These are phyloP conservation scores for Torymus auratus DNA, from an alignment of 2,888 invertebrate genomes.

Conservation along the genomic window DNA sequence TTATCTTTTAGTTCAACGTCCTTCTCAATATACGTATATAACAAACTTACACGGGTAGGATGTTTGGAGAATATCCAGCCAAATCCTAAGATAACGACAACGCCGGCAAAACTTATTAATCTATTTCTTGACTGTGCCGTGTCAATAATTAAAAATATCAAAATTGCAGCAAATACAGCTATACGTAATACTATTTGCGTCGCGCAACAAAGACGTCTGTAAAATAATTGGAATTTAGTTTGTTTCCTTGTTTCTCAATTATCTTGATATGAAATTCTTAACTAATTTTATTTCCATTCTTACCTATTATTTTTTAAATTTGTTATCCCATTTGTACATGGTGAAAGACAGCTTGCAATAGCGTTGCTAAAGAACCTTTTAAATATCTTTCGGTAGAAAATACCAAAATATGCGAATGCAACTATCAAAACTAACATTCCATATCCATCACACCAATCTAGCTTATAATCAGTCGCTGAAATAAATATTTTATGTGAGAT, in stretches of 20 bases:
- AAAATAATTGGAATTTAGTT: background rate
- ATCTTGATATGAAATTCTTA: too few relatives aligned
- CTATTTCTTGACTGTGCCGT: constrained; percentile 79
- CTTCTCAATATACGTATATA: background rate
- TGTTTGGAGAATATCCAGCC: constrained; percentile 83
- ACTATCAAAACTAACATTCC: constrained; percentile 84
- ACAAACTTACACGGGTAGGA: constrained; percentile 76
- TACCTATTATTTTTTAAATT: constrained; percentile 54
- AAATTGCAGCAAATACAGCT: constrained; percentile 77
- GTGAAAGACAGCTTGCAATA: constrained; percentile 69
- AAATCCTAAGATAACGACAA: constrained; percentile 80
- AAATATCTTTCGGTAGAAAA: constrained; percentile 76
- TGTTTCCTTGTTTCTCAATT: too few relatives aligned
- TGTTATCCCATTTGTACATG: constrained; percentile 53
- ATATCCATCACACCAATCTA: constrained; percentile 82
- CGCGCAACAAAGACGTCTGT: constrained; percentile 78
- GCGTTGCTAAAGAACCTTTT: constrained; percentile 75
- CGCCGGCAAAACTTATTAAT: constrained; percentile 84
- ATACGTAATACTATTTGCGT: constrained; percentile 70
- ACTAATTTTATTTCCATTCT: constrained; percentile 1
- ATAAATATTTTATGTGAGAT: background rate
- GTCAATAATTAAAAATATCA: constrained; percentile 82
- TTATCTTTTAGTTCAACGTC: constrained; percentile 1
- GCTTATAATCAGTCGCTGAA: constrained; percentile 62
- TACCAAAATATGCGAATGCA: constrained; percentile 80